These are phyloP conservation scores for Diarsia brunnea DNA, from an alignment of 2,888 invertebrate species.

Conservation along the genomic window DNA sequence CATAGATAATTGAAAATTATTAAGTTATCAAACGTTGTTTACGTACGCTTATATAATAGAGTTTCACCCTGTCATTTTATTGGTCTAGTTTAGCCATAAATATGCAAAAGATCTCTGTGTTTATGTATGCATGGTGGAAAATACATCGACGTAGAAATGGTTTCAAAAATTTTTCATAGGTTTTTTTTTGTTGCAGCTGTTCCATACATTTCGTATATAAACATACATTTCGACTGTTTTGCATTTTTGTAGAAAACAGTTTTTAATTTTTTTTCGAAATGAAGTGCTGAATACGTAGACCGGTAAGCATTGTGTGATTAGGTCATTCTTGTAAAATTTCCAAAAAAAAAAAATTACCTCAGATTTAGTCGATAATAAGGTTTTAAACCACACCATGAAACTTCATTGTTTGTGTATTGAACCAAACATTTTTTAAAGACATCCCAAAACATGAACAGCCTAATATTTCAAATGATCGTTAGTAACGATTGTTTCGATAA, in stretches of 20 bases:
- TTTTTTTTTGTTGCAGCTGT: not conserved
- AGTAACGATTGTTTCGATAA: constrained; percentile 75
- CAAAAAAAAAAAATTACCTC: not conserved
- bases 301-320: not conserved
- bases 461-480: constrained; percentile 76
- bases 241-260: not conserved
- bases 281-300: not conserved
- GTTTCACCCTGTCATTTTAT: constrained; percentile 35
- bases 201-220: not conserved
- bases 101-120: constrained; percentile 36
- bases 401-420: not conserved
- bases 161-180: not conserved
- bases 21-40: constrained; percentile 62
- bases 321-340: not conserved
- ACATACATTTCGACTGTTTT: no score
- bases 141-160: not conserved
- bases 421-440: constrained; percentile 18
- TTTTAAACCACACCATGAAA: not conserved
- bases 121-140: not conserved
- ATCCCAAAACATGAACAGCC: constrained; percentile 43
- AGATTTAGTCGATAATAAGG: no score
- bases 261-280: not conserved
- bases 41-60: constrained; percentile 29
- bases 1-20: constrained; percentile 63
- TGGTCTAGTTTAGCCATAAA: constrained; percentile 31